Percentiles rank a stretch among this genome's conserved stretches.
Evolutionary conservation across 2,888 invertebrate genomes (phyloP).

Genomic region (Coenonympha glycerion): DNA sequence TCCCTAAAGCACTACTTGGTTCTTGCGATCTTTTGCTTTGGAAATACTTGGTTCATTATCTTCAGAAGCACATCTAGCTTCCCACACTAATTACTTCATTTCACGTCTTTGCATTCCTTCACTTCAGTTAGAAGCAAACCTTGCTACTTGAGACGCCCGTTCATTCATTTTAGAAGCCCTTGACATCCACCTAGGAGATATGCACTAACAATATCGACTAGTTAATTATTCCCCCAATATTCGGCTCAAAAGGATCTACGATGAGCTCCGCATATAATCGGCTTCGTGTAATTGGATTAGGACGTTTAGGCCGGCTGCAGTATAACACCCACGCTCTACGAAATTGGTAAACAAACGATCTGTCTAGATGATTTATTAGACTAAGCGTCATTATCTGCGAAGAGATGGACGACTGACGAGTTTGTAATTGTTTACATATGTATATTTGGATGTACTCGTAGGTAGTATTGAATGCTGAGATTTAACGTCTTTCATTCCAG

Average conservation of each 20-base stretch:
- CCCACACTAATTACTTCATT: no score
- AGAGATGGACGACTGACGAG: not conserved
- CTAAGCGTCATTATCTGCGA: not conserved
- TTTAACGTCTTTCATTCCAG: no score
- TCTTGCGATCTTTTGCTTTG: no score
- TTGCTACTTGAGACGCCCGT: not conserved
- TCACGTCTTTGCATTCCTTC: no score
- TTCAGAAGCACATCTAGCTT: no score
- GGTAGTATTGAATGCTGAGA: no score
- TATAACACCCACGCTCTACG: slow-evolving; percentile 37
- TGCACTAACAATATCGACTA: not conserved
- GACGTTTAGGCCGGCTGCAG: not conserved
- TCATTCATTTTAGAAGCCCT: not conserved
- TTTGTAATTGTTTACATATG: not conserved
- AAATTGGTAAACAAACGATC: slow-evolving; percentile 40
- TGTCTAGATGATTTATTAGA: slow-evolving; percentile 3
- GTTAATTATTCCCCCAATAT: not conserved
- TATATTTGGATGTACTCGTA: not conserved
- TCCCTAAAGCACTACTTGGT: no score
- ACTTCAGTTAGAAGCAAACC: not conserved
- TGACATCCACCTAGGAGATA: not conserved
- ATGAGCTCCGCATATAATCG: slow-evolving; percentile 8
- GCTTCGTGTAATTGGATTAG: slow-evolving; percentile 11
- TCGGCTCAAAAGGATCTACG: not conserved
- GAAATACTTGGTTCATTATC: no score